These are phyloP conservation scores for Papilio glaucus DNA, from an alignment of 1,140 invertebrate genomes.

Conservation along the genomic window DNA sequence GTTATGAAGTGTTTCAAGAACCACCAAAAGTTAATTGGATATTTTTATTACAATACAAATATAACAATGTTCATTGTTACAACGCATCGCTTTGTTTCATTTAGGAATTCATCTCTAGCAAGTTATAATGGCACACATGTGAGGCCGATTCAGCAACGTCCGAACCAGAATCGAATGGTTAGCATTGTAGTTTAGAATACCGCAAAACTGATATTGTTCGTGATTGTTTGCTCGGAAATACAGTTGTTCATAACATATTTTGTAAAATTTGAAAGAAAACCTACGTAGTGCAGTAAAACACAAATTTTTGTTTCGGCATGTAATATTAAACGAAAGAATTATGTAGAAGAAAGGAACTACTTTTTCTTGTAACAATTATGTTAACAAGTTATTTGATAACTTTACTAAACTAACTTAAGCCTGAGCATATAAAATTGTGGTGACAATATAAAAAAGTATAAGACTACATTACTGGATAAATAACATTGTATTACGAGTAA, in stretches of 20 bases:
- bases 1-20: neutral
- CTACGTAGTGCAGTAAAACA: neutral
- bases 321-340: neutral
- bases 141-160: constrained; percentile 28
- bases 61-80: constrained; percentile 10
- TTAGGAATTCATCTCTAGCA: constrained; percentile 31
- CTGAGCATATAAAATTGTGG: no score
- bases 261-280: constrained; percentile 3
- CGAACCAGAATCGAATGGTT: constrained; percentile 22
- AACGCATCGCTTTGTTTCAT: constrained; percentile 11
- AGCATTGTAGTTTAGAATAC: constrained; percentile 29
- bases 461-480: no score
- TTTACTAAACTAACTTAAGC: neutral
- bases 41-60: neutral
- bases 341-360: neutral
- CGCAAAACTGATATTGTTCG: constrained; percentile 33
- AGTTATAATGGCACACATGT: constrained; percentile 27
- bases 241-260: constrained; percentile 19
- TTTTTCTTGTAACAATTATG: neutral
- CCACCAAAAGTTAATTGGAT: constrained; percentile 5
- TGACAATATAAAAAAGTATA: no score
- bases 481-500: no score
- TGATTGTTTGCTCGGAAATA: constrained; percentile 24
- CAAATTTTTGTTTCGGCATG: neutral
- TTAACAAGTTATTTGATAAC: neutral